These are phyloP conservation scores for Carpatolechia fugitivella DNA, from an alignment of 2,888 invertebrate genomes.

Conservation along the genomic window DNA sequence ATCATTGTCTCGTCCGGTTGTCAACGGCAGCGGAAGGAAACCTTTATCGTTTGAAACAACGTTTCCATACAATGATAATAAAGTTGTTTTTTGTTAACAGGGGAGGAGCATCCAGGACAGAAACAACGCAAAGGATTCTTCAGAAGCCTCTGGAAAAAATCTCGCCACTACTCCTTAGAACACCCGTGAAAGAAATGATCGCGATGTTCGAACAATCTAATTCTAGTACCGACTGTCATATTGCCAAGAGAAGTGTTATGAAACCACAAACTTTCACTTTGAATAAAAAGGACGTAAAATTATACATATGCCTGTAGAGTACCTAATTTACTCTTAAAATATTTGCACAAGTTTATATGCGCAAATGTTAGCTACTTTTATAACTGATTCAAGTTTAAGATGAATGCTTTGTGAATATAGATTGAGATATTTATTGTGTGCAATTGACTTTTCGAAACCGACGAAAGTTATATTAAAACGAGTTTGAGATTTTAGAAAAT, in stretches of 20 bases:
- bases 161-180: conserved; percentile 91
- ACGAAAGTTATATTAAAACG: neutral
- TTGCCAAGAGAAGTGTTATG: neutral
- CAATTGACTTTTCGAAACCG: neutral
- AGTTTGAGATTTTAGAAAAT: conserved; percentile 15
- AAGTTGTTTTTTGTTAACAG: conserved; percentile 61
- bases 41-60: conserved; percentile 5
- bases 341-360: conserved; percentile 16
- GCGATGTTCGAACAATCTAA: neutral
- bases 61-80: neutral
- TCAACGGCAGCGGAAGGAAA: conserved; percentile 4
- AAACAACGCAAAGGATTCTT: conserved; percentile 94
- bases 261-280: conserved; percentile 1
- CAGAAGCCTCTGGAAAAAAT: conserved; percentile 93
- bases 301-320: conserved; percentile 5
- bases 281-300: conserved; percentile 1
- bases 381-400: neutral
- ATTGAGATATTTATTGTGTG: neutral
- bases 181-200: conserved; percentile 82
- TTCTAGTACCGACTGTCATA: conserved; percentile 21
- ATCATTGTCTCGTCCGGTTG: neutral
- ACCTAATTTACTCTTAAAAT: neutral
- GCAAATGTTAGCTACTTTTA: conserved; percentile 5
- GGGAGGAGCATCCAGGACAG: conserved; percentile 82
- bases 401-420: neutral